Base-by-base conservation (phyloP, 2,797 vertebrate genomes). In the Tadarida brasiliensis region DNA sequence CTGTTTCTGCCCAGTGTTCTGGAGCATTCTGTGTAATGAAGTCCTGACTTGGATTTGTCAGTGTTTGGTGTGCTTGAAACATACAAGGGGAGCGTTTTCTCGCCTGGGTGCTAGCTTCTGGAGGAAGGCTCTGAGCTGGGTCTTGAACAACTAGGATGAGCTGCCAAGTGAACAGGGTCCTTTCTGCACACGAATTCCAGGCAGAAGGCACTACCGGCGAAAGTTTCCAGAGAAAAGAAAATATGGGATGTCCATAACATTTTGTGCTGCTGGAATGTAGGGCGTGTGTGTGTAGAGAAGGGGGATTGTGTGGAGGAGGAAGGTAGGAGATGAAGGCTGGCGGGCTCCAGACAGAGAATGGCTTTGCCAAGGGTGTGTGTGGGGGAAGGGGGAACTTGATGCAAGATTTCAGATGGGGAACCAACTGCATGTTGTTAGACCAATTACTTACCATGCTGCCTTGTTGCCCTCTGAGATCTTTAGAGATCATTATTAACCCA, bases 151-250 rank as follows among this genome's bases (percentile, higher is more conserved):
- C 87, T 56, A 71, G 22, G 70, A 30, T 77, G 33, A 93, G 24
- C 15, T 87, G 30, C n/a, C 19, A 91, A 67, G 65, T 24, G 10
- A 5, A 44, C 7, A 4, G 39, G 39, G 39, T 44, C 39, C 39
- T n/a, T 12, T 70, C 17, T 19, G n/a, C 44, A 70, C 54, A 30
- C 51, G 56, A 87, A 30, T 83, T 91, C 35, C 19, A 63, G 67
- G 35, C 30, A 74, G 82, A 86, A 94, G 17, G 24, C 74, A 33
- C 47, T 65, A 26, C 74, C 67, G 44, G 47, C 70, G 54, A 91
- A 93, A 88, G 15, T 3, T 87, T 51, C 8, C 39, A 82, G 78
- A 93, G 61, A 33, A 47, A 78, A 85, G 54, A 77, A 78, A 92
- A 78, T 73, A 54, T 11, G 7, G 10, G 30, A 1, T 51, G 56